These are phyloP conservation scores for Callitettix versicolor DNA, from an alignment of 1,140 invertebrate genomes.

Conservation along the genomic window DNA sequence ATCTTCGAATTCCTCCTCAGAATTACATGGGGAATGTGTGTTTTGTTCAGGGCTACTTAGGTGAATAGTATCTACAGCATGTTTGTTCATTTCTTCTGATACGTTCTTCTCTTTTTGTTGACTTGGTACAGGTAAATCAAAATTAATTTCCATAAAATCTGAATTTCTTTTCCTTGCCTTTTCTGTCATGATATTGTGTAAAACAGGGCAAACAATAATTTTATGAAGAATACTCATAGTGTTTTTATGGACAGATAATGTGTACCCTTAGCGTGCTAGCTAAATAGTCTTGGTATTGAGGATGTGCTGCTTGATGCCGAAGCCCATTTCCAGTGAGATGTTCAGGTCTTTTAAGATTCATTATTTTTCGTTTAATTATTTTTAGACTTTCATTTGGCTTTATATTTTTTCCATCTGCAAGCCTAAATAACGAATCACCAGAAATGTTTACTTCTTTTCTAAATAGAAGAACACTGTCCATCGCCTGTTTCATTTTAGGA, in stretches of 20 bases:
- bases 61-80: no score
- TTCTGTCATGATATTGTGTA: neutral
- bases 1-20: no score
- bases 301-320: constrained; percentile 9
- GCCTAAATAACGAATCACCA: neutral
- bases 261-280: constrained; percentile 3
- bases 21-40: no score
- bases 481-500: constrained; percentile 2
- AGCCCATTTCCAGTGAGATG: constrained; percentile 8
- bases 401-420: neutral
- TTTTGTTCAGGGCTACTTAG: no score
- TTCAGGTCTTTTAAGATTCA: constrained; percentile 3
- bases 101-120: no score
- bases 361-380: no score
- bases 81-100: no score
- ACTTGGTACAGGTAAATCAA: no score
- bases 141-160: no score
- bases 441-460: neutral
- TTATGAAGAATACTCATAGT: constrained; percentile 9
- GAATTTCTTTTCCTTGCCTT: no score
- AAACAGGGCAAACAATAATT: neutral
- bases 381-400: constrained; percentile 5
- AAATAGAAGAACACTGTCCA: neutral
- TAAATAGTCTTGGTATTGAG: constrained; percentile 9
- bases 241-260: constrained; percentile 3